A percentile compares a stretch with the other conserved stretches of the same genome.
phyloP scores from a whole-genome alignment of 2,888 invertebrate species.

The Endomychus coccineus region DNA sequence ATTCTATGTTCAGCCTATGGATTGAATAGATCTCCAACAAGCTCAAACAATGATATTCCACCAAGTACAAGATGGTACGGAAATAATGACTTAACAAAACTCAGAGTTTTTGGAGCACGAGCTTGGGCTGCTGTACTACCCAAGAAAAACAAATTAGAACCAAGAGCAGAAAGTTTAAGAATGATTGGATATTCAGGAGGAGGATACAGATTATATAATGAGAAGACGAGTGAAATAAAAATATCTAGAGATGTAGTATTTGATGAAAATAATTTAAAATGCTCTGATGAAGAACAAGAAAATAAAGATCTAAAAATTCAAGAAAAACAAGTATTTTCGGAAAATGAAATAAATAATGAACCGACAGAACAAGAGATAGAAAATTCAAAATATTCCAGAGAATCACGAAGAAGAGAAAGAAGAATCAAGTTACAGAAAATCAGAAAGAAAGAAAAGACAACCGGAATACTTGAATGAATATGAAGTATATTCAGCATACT shows the following conservation, averaged over 20 bases:
- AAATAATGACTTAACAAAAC: slow-evolving; percentile 20
- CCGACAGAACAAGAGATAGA: slow-evolving; percentile 4
- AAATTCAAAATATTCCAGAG: not conserved
- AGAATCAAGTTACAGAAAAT: slow-evolving; percentile 1
- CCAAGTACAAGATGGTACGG: slow-evolving; percentile 22
- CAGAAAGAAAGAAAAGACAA: slow-evolving; percentile 9
- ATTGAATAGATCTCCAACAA: slow-evolving; percentile 22
- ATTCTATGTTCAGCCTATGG: slow-evolving; percentile 24
- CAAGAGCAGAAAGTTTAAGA: slow-evolving; percentile 18
- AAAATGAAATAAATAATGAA: slow-evolving; percentile 8
- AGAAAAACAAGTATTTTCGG: slow-evolving; percentile 8
- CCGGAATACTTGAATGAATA: slow-evolving; percentile 13
- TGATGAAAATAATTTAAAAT: slow-evolving; percentile 19
- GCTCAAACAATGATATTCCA: slow-evolving; percentile 16
- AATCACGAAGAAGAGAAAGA: slow-evolving; percentile 1
- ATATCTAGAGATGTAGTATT: slow-evolving; percentile 24
- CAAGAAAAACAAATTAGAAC: slow-evolving; percentile 22
- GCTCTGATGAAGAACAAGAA: slow-evolving; percentile 10
- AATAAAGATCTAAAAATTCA: slow-evolving; percentile 11
- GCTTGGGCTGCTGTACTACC: slow-evolving; percentile 22
- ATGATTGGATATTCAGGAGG: slow-evolving; percentile 24
- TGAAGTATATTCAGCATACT: slow-evolving; percentile 19
- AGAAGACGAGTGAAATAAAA: slow-evolving; percentile 18
- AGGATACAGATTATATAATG: slow-evolving; percentile 25
- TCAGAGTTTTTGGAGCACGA: slow-evolving; percentile 23